Evolutionary conservation across 2,888 invertebrate genomes (phyloP).

Genomic region (Himalopsyche tibetana): DNA sequence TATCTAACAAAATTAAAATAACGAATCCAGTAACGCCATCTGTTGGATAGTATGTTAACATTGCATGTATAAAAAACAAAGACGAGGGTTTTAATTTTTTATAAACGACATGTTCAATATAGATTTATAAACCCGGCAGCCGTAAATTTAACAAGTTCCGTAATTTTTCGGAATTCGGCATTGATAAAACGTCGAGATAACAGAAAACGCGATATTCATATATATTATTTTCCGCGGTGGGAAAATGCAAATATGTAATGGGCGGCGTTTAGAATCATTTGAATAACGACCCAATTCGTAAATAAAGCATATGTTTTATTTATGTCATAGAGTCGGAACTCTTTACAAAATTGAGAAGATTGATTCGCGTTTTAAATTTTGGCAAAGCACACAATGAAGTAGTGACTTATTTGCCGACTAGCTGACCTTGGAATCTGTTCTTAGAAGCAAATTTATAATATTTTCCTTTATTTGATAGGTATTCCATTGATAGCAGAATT

Average conservation of each 20-base stretch:
- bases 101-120: neutral
- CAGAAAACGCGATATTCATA: neutral
- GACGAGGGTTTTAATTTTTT: too few relatives aligned
- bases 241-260: conserved; percentile 1
- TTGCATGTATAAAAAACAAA: too few relatives aligned
- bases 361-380: too few relatives aligned
- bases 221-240: conserved; percentile 1
- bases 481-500: too few relatives aligned
- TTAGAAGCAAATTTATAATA: too few relatives aligned
- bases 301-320: neutral
- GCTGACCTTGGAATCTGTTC: too few relatives aligned
- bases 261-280: conserved; percentile 8
- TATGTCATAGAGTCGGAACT: neutral
- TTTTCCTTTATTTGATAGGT: too few relatives aligned
- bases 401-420: too few relatives aligned
- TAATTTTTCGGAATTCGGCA: neutral
- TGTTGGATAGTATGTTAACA: too few relatives aligned
- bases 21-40: too few relatives aligned
- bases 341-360: neutral
- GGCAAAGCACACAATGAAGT: too few relatives aligned
- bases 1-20: too few relatives aligned
- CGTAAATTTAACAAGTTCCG: neutral
- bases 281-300: conserved; percentile 18
- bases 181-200: neutral
- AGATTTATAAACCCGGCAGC: neutral